Conservation (phyloP, 2,113 vertebrate species). For the Ardeotis arabs region DNA sequence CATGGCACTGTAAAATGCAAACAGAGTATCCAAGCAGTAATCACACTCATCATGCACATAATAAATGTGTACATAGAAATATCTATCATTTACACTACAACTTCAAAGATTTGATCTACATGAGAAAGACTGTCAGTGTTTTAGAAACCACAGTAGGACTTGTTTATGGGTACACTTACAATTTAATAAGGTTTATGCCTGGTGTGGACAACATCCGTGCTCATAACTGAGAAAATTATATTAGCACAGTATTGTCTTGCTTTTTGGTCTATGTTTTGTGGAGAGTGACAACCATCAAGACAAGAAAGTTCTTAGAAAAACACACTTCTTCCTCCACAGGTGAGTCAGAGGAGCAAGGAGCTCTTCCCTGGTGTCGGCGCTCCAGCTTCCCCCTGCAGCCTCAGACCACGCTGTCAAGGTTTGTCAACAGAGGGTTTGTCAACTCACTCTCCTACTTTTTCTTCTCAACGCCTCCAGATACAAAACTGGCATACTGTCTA, state of each 20-base stretch:
- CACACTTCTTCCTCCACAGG: not conserved
- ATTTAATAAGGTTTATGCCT: not conserved
- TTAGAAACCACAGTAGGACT: not conserved
- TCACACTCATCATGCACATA: not conserved
- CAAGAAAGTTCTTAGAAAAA: not conserved
- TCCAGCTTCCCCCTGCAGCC: not conserved
- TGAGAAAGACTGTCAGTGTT: not conserved
- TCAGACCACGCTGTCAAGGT: not conserved
- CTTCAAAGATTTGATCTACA: not conserved
- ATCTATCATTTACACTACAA: not conserved
- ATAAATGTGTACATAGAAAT: not conserved
- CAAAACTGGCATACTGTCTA: not conserved
- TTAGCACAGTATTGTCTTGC: not conserved
- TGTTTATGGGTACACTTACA: not conserved
- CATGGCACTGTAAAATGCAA: constrained; percentile 33
- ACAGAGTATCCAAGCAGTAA: constrained; percentile 26
- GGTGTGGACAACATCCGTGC: not conserved
- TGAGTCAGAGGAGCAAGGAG: not conserved
- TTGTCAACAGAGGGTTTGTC: not conserved
- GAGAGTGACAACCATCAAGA: rapidly evolving
- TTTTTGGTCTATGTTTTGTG: not conserved
- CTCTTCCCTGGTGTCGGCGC: rapidly evolving
- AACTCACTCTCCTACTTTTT: not conserved
- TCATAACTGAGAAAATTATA: not conserved
- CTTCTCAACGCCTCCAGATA: not conserved